phyloP scores from a whole-genome alignment of 2,888 invertebrate species.

The Troides aeacus region DNA sequence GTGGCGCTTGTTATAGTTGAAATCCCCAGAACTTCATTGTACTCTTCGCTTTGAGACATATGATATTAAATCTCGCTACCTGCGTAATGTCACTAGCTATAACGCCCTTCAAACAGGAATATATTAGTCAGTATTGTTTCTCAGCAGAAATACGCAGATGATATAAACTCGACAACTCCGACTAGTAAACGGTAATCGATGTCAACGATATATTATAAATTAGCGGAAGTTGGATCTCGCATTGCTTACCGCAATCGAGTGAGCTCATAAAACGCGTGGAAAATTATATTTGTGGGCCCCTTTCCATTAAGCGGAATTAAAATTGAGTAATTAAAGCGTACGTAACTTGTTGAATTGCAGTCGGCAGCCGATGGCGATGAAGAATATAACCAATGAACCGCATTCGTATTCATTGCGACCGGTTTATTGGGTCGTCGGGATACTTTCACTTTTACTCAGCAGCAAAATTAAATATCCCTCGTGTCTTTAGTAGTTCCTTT shows the following conservation, averaged over 20 bases:
- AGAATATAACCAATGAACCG: conserved; percentile 45
- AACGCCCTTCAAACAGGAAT: too few relatives aligned
- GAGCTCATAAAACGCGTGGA: background rate
- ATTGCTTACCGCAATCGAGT: background rate
- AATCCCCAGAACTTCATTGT: too few relatives aligned
- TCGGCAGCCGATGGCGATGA: conserved; percentile 33
- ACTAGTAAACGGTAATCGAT: too few relatives aligned
- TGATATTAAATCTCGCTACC: too few relatives aligned
- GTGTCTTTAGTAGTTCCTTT: conserved; percentile 30
- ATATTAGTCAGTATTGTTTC: too few relatives aligned
- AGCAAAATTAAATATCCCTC: conserved; percentile 14
- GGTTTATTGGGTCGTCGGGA: conserved; percentile 42
- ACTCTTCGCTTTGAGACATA: too few relatives aligned
- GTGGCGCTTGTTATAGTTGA: too few relatives aligned
- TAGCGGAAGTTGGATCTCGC: background rate
- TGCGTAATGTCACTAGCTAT: too few relatives aligned
- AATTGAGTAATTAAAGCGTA: conserved; percentile 23
- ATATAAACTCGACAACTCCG: too few relatives aligned
- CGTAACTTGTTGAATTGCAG: conserved; percentile 30
- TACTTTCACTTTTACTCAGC: conserved; percentile 46
- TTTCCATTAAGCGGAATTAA: conserved; percentile 4
- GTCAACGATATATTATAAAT: too few relatives aligned
- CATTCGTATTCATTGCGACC: conserved; percentile 40
- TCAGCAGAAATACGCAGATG: too few relatives aligned
- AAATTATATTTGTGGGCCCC: background rate